Evolutionary conservation across 2,888 invertebrate genomes (phyloP).

Genomic region (Troilus luridus): DNA sequence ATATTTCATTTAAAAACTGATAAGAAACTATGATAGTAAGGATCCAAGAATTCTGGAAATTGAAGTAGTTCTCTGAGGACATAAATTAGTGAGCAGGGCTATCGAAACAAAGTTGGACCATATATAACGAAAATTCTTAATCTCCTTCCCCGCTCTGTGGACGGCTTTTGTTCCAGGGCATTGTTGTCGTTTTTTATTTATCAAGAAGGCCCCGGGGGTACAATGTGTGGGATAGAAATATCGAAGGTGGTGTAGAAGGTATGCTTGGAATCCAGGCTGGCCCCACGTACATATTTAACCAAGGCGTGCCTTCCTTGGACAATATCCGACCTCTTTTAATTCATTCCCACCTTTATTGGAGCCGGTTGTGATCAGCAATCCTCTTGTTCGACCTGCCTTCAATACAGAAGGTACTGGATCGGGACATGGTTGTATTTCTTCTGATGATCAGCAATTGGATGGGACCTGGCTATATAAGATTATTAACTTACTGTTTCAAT

Average conservation of each 20-base stretch:
- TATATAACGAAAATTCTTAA: conserved; percentile 3
- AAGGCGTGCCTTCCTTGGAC: not conserved
- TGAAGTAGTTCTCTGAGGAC: not conserved
- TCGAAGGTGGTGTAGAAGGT: not conserved
- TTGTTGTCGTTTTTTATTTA: conserved; percentile 26
- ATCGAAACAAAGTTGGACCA: conserved; percentile 21
- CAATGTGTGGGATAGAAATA: conserved; percentile 35
- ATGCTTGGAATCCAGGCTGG: not conserved
- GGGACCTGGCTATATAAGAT: no score
- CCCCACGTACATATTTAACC: conserved; percentile 8
- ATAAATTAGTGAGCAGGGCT: not conserved
- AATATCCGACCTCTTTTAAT: conserved; percentile 40
- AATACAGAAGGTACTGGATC: not conserved
- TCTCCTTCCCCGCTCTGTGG: not conserved
- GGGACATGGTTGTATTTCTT: not conserved
- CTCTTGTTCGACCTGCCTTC: not conserved
- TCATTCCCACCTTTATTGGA: conserved; percentile 27
- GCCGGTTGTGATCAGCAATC: not conserved
- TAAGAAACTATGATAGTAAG: not conserved
- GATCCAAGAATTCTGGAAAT: not conserved
- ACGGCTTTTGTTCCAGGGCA: not conserved
- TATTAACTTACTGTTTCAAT: no score
- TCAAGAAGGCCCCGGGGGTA: not conserved
- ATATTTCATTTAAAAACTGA: not conserved
- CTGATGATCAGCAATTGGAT: no score